These are phyloP conservation scores for Amaurobius ferox DNA, from an alignment of 2,888 invertebrate species.

Conservation along the genomic window DNA sequence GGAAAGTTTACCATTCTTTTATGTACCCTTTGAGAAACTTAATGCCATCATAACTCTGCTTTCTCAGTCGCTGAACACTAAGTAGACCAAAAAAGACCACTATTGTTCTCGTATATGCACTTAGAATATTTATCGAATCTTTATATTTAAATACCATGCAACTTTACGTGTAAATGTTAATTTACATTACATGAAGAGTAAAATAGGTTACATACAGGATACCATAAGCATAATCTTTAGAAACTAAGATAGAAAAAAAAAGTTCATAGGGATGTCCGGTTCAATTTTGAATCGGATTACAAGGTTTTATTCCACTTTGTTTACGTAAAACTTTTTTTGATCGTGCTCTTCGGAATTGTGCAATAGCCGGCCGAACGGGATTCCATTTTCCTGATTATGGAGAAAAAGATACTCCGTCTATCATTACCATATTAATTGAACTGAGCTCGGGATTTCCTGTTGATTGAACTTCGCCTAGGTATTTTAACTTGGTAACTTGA, in stretches of 20 bases:
- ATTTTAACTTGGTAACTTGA: constrained; percentile 11
- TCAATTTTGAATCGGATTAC: constrained; percentile 12
- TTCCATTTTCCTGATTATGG: constrained; percentile 58
- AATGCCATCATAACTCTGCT: too few species aligned
- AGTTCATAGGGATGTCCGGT: neutral
- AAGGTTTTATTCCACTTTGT: constrained; percentile 23
- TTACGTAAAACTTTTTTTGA: constrained; percentile 14
- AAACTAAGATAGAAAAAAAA: neutral
- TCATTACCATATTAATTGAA: constrained; percentile 60
- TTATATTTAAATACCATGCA: too few species aligned
- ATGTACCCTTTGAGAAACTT: too few species aligned
- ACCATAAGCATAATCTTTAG: too few species aligned
- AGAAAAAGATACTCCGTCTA: constrained; percentile 42
- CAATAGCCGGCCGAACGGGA: constrained; percentile 37
- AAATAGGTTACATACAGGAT: too few species aligned
- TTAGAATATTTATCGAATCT: too few species aligned
- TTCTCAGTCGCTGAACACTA: too few species aligned
- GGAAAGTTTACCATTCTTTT: too few species aligned
- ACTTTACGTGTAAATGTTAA: too few species aligned
- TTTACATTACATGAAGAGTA: too few species aligned
- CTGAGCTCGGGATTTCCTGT: constrained; percentile 15
- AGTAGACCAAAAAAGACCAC: too few species aligned
- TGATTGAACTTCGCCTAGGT: constrained; percentile 16
- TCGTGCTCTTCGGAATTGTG: constrained; percentile 11
- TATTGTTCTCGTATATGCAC: too few species aligned